Base-by-base conservation (phyloP, 2,888 invertebrate species). In the Plebejus argus region DNA sequence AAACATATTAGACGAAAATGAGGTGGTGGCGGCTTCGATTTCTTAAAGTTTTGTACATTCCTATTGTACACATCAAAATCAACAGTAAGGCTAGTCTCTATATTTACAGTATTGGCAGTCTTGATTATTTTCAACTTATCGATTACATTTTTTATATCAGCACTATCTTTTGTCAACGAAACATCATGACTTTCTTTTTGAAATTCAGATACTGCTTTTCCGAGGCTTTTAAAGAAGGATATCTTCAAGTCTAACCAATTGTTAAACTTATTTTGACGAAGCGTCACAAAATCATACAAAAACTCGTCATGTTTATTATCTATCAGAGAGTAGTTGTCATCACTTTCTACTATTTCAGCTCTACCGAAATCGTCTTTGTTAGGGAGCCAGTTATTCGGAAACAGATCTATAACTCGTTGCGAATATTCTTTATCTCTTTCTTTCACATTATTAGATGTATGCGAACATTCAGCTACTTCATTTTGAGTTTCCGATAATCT, bases 31-130 rank as follows among this genome's bases (percentile, higher is more conserved):
- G 85, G 88, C 78, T 87, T 85, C 0, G 87, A 85, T 82, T 94
- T 95, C 78, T 83, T 90, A 79, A 92, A 92, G 81, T 90, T 88
- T 78, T 88, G 89, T 33, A 92, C 88, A 84, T 93, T 87, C 80
- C 91, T 90, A 76, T 90, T 89, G 79, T 92, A 94, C 10, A 94
- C 92, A 84, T 94, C 94, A 79, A 90, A 94, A 83, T 90, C 84
- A 66, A 94, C 82, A 18, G 75, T 82, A 0, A 94, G 82, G 78
- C 79, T 83, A 76, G 85, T 83, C 78, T 87, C 85, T 18, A 80
- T 78, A 3, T 79, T 76, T 7, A 83, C 70, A 15, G 81, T 82
- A 77, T 85, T 86, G 77, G 86, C 84, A 28, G 82, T 84, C 78
- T 84, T 81, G 76, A 94, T 89, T 28, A 94, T 88, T 76, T 88